Evolutionary conservation across 2,113 vertebrate genomes (phyloP), one percentile per base, ranked within the genome.

Genomic region (Bothrops jararaca): DNA sequence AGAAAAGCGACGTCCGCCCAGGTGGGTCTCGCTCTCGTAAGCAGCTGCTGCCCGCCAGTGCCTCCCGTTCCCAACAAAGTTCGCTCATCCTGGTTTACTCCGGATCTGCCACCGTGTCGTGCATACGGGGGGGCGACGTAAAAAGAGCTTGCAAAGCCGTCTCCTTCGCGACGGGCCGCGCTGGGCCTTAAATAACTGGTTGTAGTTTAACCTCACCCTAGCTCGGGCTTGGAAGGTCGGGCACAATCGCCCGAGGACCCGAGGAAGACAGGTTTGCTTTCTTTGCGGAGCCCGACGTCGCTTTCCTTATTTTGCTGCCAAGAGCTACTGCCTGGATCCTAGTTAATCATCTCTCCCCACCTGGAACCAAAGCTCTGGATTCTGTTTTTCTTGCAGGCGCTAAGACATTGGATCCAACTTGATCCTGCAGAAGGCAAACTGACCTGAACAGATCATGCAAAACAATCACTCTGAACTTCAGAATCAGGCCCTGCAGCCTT

Each of bases 381-480:
- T 58, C 26, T 50, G 53, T 7, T 56, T 85, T 29, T 6, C 5
- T 45, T 26, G 52, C 39, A 45, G 13, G 39, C 53, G 18, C 42
- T 39, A 4, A 80, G 23, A 4, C 56, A 24, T 54, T 85, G 74
- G 90, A 85, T 85, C 90, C 74, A 8, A 8, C 34, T 85, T 48
- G 90, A 91, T 86, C 74, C 52, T 39, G 10, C 74, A 29, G 69
- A 8, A 80, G 34, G 26, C 80, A 50, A 23, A 42, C 39, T 50
- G 91, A 45, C 22, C 85, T 87, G 85, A 34, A 24, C n/a, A 48
- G 85, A 90, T n/a, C 85, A 93, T 93, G 93, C 90, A 57, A 52
- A 89, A 42, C 23, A 69, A 48, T 8, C 64, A 12, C 22, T 4
- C 23, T 11, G 58, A 34, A 58, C 53, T 92, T 18, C 53, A 26